Conservation (phyloP, 2,113 vertebrate genomes). For the Calyptommatus sinebrachiatus region DNA sequence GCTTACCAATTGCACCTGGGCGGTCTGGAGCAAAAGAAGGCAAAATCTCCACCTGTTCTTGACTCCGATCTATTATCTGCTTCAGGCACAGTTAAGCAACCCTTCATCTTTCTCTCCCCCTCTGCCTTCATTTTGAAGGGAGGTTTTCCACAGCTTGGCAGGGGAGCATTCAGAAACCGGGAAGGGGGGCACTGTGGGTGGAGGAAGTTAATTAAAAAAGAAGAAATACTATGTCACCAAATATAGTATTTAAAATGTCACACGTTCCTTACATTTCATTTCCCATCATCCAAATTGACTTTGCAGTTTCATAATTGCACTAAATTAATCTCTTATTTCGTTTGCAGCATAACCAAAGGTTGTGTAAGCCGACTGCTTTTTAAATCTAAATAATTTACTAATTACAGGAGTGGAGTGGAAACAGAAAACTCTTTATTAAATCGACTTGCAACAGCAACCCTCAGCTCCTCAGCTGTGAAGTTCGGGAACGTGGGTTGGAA, state of each 20-base stretch:
- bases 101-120: background rate
- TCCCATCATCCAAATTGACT: slow-evolving; percentile 21
- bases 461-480: background rate
- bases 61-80: background rate
- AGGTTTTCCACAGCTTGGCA: background rate
- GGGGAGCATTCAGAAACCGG: background rate
- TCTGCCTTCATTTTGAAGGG: background rate
- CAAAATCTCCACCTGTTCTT: background rate
- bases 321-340: slow-evolving; percentile 42
- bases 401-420: slow-evolving; percentile 39
- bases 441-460: background rate
- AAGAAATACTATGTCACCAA: background rate
- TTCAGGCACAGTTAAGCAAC: background rate
- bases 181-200: background rate
- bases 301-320: slow-evolving; percentile 30
- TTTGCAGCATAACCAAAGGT: slow-evolving; percentile 44
- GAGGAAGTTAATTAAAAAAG: background rate
- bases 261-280: background rate
- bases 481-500: background rate
- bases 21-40: no score
- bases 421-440: background rate
- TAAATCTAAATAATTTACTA: slow-evolving; percentile 47
- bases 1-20: no score
- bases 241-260: background rate
- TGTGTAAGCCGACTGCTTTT: slow-evolving; percentile 29